Base-by-base conservation (phyloP, 2,888 invertebrate species). In the Eilema depressum region DNA sequence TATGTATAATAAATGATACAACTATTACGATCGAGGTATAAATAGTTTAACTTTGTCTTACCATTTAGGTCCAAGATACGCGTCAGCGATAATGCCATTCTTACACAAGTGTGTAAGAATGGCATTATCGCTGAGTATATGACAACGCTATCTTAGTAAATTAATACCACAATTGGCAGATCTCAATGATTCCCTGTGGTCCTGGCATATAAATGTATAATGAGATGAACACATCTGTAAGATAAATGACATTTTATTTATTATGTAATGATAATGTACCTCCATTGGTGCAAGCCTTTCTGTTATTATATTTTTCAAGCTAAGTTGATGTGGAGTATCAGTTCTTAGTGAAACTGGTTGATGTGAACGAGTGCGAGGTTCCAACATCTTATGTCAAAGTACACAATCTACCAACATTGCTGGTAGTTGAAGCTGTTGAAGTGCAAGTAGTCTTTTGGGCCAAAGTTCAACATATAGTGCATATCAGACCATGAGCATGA, bases 261-360 rank as follows among this genome's bases (percentile, higher is more conserved):
- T 47, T 47, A 20, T 47, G 10, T 47, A 47, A 47, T 47, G 47
- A 47, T 47, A 10, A 61, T 61, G 28, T 69, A 68, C 60, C 65
- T 69, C 3, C 65, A 69, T 30, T 65, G 65, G 65, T 60, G n/a
- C 30, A 61, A 69, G 65, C 65, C 61, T 69, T 69, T 69, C 69
- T n/a, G 41, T 25, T 20, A 65, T 53, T 64, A 47, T 69, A 47
- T 69, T 65, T 69, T 59, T 69, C 26, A 69, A 57, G 41, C 62
- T 59, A n/a, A 69, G 47, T 60, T 65, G 41, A 60, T 65, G 69
- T 65, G 28, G 41, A 65, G 64, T 69, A 53, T 69, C 64, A 64
- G 65, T 65, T 47, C 60, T 70, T 33, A 70, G 26, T 37, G 61
- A 23, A 61, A 70, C 65, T n/a, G 65, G 25, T 70, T 70, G 65